A percentile compares a stretch with the other conserved stretches of the same genome.
These are phyloP conservation scores for Zosterops hypoxanthus DNA, from an alignment of 2,113 vertebrate species.

Conservation along the genomic window DNA sequence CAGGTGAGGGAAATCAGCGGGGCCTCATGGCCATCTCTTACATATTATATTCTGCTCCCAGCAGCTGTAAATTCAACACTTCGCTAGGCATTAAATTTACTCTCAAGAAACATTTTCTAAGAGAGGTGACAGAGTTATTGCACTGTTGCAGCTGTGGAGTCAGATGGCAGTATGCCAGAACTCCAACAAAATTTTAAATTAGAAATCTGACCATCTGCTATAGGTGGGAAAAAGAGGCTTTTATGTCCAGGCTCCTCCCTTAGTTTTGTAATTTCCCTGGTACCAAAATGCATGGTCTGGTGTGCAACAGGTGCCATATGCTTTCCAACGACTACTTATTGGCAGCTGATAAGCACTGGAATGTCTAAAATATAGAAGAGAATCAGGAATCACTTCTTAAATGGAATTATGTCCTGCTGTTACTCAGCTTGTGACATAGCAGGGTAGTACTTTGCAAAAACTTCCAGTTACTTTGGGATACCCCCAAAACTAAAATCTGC, in stretches of 20 bases:
- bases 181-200: conserved; percentile 51
- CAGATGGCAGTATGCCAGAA: conserved; percentile 46
- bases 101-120: conserved; percentile 55
- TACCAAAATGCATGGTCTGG: background rate
- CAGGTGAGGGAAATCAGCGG: conserved; percentile 37
- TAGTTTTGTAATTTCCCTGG: background rate
- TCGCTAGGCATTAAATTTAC: conserved; percentile 51
- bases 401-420: background rate
- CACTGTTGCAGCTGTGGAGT: conserved; percentile 49
- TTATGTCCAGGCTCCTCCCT: background rate
- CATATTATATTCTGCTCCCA: conserved; percentile 21
- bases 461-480: background rate
- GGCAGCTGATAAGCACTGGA: background rate
- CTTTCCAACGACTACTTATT: background rate
- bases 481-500: background rate
- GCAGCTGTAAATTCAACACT: conserved; percentile 55
- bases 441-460: background rate
- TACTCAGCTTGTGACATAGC: background rate
- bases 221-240: background rate
- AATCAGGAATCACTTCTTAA: background rate
- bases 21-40: conserved; percentile 5
- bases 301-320: background rate
- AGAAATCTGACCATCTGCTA: conserved; percentile 50
- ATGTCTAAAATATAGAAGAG: background rate
- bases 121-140: conserved; percentile 61